Base-by-base conservation (phyloP, 2,113 vertebrate genomes). In the Sorex fumeus region DNA sequence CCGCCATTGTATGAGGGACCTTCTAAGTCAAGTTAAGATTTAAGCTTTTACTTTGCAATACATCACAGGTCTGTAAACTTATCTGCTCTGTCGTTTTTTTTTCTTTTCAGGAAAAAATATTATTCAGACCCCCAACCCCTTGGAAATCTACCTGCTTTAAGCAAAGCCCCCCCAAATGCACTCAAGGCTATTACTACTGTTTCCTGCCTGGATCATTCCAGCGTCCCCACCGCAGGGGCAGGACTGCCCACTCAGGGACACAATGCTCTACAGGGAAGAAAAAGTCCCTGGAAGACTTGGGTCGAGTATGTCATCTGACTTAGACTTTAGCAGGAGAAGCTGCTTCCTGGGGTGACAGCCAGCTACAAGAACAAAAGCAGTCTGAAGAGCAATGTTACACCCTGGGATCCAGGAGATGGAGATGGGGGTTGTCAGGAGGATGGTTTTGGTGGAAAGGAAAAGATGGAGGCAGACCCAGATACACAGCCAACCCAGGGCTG, bases 271-370 rank as follows among this genome's bases (percentile, higher is more conserved):
- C 83, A 88, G 57, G 45, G 80, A 91, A 76, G 7, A 81, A 27
- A 91, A 90, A 69, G 40, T 67, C 47, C 86, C 30, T 74, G 2
- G 82, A 74, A 87, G 74, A 84, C 27, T 60, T 89, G 69, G 84
- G 40, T 66, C 67, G 34, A 87, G n/a, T 47, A 13, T 28, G 12
- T 36, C 47, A 87, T 78, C 13, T 91, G 47, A 69, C 45, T 94
- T 91, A 70, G 9, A 94, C 82, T 84, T 91, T 23, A 80, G 62
- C 64, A 84, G 21, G 32, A 25, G 36, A 87, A 91, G 66, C 40
- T 72, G 27, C 4, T 87, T 69, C 30, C 40, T 75, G 36, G 18
- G 47, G 77, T 87, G 32, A 81, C 19, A 93, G 85, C 4, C 81
- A 27, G 66, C 19, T 28, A 75, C 28, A 86, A 88, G 45, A 34